Evolutionary conservation across 2,888 invertebrate species (phyloP).

Genomic region (Trachelus tabidus): DNA sequence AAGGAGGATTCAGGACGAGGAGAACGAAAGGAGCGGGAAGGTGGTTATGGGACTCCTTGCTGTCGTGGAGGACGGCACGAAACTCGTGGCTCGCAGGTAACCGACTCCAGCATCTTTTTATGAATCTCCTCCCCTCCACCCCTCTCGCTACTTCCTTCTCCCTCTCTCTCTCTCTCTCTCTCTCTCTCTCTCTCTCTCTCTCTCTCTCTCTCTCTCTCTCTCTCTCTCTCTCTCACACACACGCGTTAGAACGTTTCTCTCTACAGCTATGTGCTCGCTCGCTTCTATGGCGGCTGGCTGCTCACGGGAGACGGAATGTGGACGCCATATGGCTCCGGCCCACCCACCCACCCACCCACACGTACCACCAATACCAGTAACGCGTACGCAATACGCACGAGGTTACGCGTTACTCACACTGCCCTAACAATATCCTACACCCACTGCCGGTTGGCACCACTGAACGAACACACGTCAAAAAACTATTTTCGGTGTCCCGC

Average conservation of each 20-base stretch:
- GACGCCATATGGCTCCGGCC: constrained; percentile 61
- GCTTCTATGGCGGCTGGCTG: constrained; percentile 21
- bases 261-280: constrained; percentile 14
- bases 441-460: constrained; percentile 18
- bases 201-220: constrained; percentile 21
- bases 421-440: constrained; percentile 7
- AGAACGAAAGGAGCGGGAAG: neutral
- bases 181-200: constrained; percentile 19
- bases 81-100: constrained; percentile 8
- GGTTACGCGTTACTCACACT: constrained; percentile 17
- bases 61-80: neutral
- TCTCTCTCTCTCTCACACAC: too few species aligned
- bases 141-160: constrained; percentile 14
- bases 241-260: constrained; percentile 14
- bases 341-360: constrained; percentile 52
- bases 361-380: constrained; percentile 22
- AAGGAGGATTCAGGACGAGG: neutral
- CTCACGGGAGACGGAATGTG: constrained; percentile 61
- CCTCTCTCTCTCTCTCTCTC: constrained; percentile 6
- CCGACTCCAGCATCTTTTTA: constrained; percentile 3
- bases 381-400: constrained; percentile 17
- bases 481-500: constrained; percentile 43
- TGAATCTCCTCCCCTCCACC: constrained; percentile 18
- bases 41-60: neutral
- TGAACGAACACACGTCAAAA: constrained; percentile 33